phyloP scores from a whole-genome alignment of 2,888 invertebrate species.

The Perithous albicinctus region DNA sequence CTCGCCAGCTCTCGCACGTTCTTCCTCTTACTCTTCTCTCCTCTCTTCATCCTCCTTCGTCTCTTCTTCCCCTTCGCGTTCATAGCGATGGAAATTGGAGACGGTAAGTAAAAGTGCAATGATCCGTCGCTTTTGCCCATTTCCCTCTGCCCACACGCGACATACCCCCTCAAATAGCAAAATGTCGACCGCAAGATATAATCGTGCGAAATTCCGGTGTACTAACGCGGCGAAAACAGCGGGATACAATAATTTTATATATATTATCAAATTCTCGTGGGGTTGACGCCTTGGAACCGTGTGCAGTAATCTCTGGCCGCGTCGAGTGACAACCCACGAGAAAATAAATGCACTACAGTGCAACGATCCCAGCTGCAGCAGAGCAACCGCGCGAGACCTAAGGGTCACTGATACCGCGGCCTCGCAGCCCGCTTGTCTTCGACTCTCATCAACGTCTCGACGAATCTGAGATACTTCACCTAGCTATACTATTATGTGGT shows the following conservation, averaged over 20 bases:
- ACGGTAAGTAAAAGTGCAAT: slow-evolving; percentile 62
- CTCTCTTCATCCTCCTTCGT: background rate
- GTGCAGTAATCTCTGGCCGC: slow-evolving; percentile 47
- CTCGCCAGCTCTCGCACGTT: slow-evolving; percentile 33
- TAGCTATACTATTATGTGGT: too few relatives aligned
- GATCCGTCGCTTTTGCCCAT: slow-evolving; percentile 48
- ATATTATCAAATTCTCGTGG: slow-evolving; percentile 24
- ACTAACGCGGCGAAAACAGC: background rate
- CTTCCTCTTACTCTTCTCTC: slow-evolving; percentile 34
- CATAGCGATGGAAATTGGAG: slow-evolving; percentile 59
- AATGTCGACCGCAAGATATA: background rate
- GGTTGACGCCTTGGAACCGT: slow-evolving; percentile 16
- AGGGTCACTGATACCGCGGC: slow-evolving; percentile 14
- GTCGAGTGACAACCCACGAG: slow-evolving; percentile 60
- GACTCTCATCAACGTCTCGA: slow-evolving; percentile 3
- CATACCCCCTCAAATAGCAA: background rate
- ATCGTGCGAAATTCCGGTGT: background rate
- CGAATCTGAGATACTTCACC: too few relatives aligned
- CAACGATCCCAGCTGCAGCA: slow-evolving; percentile 55
- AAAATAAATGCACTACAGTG: slow-evolving; percentile 66
- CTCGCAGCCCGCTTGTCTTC: background rate
- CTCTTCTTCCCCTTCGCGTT: slow-evolving; percentile 13
- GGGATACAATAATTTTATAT: background rate
- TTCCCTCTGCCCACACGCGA: slow-evolving; percentile 10
- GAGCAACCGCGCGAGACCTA: background rate